These are phyloP conservation scores for Rhineura floridana DNA, from an alignment of 2,113 vertebrate species.

Conservation along the genomic window DNA sequence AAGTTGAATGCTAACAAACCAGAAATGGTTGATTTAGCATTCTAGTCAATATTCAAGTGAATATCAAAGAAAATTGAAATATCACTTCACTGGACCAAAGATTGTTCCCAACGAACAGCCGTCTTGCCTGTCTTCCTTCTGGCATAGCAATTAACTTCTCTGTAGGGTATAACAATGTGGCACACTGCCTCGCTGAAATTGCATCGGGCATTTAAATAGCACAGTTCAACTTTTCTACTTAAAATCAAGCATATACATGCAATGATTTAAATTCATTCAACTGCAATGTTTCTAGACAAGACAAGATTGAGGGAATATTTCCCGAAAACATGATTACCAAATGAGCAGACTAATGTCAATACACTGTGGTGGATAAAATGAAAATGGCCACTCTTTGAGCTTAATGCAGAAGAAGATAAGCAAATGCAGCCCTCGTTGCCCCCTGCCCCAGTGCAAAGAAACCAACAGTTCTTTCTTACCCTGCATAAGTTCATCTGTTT, in stretches of 20 bases:
- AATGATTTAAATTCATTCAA: conserved; percentile 61
- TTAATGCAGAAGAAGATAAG: not conserved
- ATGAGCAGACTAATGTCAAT: conserved; percentile 24
- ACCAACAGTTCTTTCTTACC: not conserved
- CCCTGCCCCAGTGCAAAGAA: not conserved
- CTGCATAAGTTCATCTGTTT: conserved; percentile 24
- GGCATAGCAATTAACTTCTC: conserved; percentile 64
- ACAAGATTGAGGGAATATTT: conserved; percentile 41
- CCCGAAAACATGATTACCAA: conserved; percentile 34
- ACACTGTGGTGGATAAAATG: not conserved
- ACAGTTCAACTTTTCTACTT: conserved; percentile 55
- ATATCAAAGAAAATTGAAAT: conserved; percentile 65
- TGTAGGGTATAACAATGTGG: conserved; percentile 38
- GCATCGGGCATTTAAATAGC: conserved; percentile 54
- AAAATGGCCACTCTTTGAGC: not conserved
- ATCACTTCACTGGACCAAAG: conserved; percentile 54
- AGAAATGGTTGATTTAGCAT: conserved; percentile 24
- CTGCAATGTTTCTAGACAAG: conserved; percentile 38
- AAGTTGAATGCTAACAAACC: conserved; percentile 28
- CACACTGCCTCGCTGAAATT: conserved; percentile 47
- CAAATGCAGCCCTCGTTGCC: not conserved
- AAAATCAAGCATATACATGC: conserved; percentile 48
- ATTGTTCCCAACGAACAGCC: conserved; percentile 29
- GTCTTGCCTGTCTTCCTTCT: conserved; percentile 55
- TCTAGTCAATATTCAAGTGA: conserved; percentile 45